Conservation (phyloP, 2,113 vertebrate genomes). For the Dipodomys merriami region DNA sequence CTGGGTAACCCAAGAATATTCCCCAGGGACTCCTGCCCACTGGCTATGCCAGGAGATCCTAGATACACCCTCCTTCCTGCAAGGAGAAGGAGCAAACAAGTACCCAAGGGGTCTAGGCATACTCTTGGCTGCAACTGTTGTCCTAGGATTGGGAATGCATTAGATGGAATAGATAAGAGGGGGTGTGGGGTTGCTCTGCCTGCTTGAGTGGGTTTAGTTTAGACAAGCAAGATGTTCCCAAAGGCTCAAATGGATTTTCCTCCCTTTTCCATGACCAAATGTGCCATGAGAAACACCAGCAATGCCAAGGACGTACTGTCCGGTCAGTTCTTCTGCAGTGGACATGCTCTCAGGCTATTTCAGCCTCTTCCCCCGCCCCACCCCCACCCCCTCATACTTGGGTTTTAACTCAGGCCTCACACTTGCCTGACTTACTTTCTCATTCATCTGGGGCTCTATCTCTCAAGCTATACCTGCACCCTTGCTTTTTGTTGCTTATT, state of each 20-base stretch:
- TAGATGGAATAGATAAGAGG: neutral
- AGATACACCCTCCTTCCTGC: neutral
- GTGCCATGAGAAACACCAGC: neutral
- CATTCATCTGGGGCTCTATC: too few relatives aligned
- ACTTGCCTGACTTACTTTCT: too few relatives aligned
- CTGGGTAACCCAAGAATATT: neutral
- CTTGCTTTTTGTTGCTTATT: too few relatives aligned
- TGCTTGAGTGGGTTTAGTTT: slow-evolving; percentile 17
- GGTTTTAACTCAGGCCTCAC: too few relatives aligned
- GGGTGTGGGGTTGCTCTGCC: neutral
- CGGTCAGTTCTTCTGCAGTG: neutral
- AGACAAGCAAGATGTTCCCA: slow-evolving; percentile 60
- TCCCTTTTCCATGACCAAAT: slow-evolving; percentile 24
- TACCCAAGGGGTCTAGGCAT: neutral
- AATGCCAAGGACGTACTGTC: slow-evolving; percentile 2
- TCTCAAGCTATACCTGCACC: too few relatives aligned
- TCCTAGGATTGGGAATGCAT: neutral
- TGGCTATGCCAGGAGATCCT: neutral
- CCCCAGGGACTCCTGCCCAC: neutral
- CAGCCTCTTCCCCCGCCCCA: neutral
- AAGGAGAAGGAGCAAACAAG: neutral
- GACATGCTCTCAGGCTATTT: neutral
- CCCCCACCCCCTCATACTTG: too few relatives aligned
- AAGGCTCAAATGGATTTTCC: slow-evolving; percentile 66
- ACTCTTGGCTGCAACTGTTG: neutral